These are phyloP conservation scores for Nebria ingens DNA, from an alignment of 1,140 invertebrate species.

Conservation along the genomic window DNA sequence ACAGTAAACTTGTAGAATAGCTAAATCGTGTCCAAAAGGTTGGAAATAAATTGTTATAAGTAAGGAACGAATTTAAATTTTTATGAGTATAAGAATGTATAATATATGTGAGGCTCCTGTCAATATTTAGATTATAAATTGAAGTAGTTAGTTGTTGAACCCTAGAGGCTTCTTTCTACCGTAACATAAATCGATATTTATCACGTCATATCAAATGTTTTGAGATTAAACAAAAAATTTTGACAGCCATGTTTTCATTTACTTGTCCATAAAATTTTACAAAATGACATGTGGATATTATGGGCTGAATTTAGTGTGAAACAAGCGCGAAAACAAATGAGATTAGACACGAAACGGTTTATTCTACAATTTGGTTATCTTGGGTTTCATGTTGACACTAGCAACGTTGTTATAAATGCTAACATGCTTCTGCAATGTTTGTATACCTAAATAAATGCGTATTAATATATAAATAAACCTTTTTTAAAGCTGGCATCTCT, in stretches of 20 bases:
- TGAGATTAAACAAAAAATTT: background rate
- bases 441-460: too few relatives aligned
- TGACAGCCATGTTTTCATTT: background rate
- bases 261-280: background rate
- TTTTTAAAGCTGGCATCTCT: too few relatives aligned
- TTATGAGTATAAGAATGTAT: background rate
- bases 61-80: conserved; percentile 1
- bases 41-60: too few relatives aligned
- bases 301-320: background rate
- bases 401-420: too few relatives aligned
- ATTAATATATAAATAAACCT: too few relatives aligned
- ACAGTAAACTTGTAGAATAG: too few relatives aligned
- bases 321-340: background rate
- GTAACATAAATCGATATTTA: background rate
- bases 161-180: too few relatives aligned
- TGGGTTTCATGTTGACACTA: too few relatives aligned
- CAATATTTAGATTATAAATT: background rate
- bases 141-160: background rate
- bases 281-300: background rate
- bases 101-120: background rate
- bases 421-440: too few relatives aligned
- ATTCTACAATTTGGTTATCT: background rate
- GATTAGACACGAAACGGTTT: background rate
- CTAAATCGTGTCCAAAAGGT: too few relatives aligned
- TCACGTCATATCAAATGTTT: background rate